Evolutionary conservation across 1,140 invertebrate species (phyloP).

Genomic region (Bombus difficillimus): DNA sequence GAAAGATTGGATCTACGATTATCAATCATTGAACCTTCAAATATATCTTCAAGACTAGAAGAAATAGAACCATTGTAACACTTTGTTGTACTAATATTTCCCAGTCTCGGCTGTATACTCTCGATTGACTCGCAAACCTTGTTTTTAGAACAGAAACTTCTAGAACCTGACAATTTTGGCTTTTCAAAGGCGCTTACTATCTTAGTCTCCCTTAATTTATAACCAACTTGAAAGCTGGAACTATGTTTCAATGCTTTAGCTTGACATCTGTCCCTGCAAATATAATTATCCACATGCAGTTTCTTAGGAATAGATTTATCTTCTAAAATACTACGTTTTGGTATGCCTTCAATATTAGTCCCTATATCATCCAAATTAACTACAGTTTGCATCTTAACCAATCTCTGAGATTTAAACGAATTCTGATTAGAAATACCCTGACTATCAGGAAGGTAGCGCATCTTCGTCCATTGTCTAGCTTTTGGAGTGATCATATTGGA

Average conservation of each 20-base stretch:
- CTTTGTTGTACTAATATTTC: slow-evolving; percentile 53
- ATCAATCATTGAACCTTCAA: background rate
- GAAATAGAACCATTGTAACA: slow-evolving; percentile 60
- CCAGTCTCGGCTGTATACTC: slow-evolving; percentile 52
- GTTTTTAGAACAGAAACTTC: slow-evolving; percentile 61
- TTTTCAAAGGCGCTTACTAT: slow-evolving; percentile 52
- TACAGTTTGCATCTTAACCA: slow-evolving; percentile 42
- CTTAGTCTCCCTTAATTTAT: slow-evolving; percentile 53
- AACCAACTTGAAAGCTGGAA: slow-evolving; percentile 68
- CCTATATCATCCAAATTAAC: slow-evolving; percentile 42
- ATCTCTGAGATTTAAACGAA: background rate
- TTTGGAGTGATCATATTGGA: background rate
- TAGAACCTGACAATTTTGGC: slow-evolving; percentile 26
- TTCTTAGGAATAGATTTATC: slow-evolving; percentile 39
- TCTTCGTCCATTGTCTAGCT: background rate
- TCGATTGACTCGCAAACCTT: background rate
- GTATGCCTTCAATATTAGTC: slow-evolving; percentile 39
- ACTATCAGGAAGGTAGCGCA: background rate
- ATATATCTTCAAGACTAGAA: slow-evolving; percentile 42
- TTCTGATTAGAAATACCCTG: background rate
- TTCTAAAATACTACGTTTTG: slow-evolving; percentile 47
- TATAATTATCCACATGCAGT: slow-evolving; percentile 61
- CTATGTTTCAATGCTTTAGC: slow-evolving; percentile 66
- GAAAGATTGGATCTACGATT: slow-evolving; percentile 33
- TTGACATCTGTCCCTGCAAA: slow-evolving; percentile 49